Evolutionary conservation across 2,888 invertebrate species (phyloP), one percentile per base, ranked within the genome.

Genomic region (Patella caerulea): DNA sequence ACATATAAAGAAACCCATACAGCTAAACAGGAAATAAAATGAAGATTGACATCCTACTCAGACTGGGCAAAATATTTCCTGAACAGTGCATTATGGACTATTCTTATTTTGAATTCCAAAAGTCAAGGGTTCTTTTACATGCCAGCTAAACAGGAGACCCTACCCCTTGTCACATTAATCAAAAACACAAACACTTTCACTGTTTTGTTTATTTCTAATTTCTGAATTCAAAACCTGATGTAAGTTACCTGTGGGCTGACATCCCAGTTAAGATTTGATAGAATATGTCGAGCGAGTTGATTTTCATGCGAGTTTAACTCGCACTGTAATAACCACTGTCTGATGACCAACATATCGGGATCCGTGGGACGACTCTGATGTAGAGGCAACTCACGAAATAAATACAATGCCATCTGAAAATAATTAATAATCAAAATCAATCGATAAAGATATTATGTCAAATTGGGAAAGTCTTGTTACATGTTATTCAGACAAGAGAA

Each of bases 341-440:
- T 93, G 17, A 96, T 91, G 7, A 94, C 92, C 78, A 93, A 92
- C 77, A 95, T 92, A 91, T 96, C 96, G 53, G 93, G 92, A 80
- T 94, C 94, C 59, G 92, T 92, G 0, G 95, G 95, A 73, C 93
- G 92, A 96, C 96, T 96, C 76, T 93, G 92, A 56, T 94, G 92
- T 71, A 96, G 92, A 0, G 95, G 95, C 71, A 96, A 90, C 74
- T 95, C 95, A 87, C 94, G 94, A 85, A 95, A 95, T 54, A 96
- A 92, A 91, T 95, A 95, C 34, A 95, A 88, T 17, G 94, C 93
- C 86, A 93, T 90, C 93, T 94, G 82, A 11, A 85, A 83, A 56
- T 52, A 70, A 73, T 34, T 55, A 52, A 55, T 55, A 52, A 55
- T 15, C 45, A n/a, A 53, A 12, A 0, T 15, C 14, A 55, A 52